phyloP scores from a whole-genome alignment of 2,113 vertebrate genomes.

The Coryphaenoides rupestris region DNA sequence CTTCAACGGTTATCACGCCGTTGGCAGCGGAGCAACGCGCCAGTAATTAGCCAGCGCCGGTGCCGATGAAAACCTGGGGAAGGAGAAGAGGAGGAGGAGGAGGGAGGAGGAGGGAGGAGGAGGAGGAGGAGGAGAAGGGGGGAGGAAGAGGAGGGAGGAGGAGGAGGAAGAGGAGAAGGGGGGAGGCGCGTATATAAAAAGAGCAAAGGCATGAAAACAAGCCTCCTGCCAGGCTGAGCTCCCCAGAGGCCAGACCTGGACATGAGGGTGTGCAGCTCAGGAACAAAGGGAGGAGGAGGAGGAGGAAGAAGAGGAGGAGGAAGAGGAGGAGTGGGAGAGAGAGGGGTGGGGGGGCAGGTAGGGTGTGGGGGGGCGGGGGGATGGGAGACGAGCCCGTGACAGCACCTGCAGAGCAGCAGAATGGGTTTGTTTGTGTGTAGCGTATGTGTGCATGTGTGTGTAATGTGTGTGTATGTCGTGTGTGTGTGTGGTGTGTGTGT shows the following conservation, averaged over 20 bases:
- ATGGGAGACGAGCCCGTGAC: constrained; percentile 49
- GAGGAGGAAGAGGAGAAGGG: background rate
- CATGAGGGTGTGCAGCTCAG: constrained; percentile 68
- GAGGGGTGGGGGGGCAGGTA: constrained; percentile 21
- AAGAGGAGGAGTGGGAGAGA: constrained; percentile 32
- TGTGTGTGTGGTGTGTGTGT: constrained; percentile 23
- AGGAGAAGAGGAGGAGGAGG: constrained; percentile 32
- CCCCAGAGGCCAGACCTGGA: constrained; percentile 72
- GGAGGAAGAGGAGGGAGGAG: constrained; percentile 37
- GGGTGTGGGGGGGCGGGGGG: too few relatives aligned
- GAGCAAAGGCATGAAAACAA: constrained; percentile 68
- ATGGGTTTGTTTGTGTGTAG: constrained; percentile 38
- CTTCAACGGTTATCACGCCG: constrained; percentile 64
- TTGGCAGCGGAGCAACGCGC: constrained; percentile 68
- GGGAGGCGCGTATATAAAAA: constrained; percentile 34
- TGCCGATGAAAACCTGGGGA: constrained; percentile 56
- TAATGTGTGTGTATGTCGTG: too few relatives aligned
- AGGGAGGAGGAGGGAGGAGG: constrained; percentile 2
- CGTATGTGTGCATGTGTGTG: constrained; percentile 14
- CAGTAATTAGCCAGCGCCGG: constrained; percentile 71
- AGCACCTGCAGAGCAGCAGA: constrained; percentile 57
- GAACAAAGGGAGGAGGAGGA: constrained; percentile 70
- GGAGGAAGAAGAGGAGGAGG: constrained; percentile 48
- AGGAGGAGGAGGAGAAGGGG: constrained; percentile 49
- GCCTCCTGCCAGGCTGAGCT: constrained; percentile 69